Base-by-base conservation (phyloP, 2,797 vertebrate species). In the Etheostoma perlongum region DNA sequence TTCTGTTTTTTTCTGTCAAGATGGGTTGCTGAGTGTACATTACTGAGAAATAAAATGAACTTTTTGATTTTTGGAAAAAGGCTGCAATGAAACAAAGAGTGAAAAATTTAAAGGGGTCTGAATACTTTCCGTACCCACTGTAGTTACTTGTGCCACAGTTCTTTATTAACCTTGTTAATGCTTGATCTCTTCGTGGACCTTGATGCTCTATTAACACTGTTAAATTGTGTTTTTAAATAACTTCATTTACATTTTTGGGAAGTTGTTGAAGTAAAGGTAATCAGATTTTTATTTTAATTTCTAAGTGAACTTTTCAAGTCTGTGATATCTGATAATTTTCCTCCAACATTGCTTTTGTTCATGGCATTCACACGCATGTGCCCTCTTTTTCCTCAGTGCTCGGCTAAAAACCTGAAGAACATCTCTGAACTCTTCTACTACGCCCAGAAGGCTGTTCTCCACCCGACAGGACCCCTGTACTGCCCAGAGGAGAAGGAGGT, bases 361-460 rank as follows among this genome's bases (percentile, higher is more conserved):
- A 2, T 3, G 15, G 2, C 49, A 19, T 49, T 63, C 40, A 53
- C 48, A 42, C 14, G 49, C 13, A 16, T 14, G 0, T 67, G 3
- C 12, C 12, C 18, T 70, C 11, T 77, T 42, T 44, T 69, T 16
- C n/a, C 4, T 87, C 85, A 98, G 98, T 99, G 98, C 92, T 99
- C 98, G 87, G 98, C 98, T 67, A 99, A 99, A 96, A 99, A 99
- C 91, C 92, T 99, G 94, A 99, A 99, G 95, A 99, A 99, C 90
- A 99, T 99, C 91, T 99, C 98, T 1, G 98, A 99, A 90, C 94
- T 99, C 59, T 99, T 99, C 92, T 99, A 99, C 93, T 99, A 99
- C 12, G 98, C 98, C 57, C 98, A 99, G 93, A 99, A 99, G 91
- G 98, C 98, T 52, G 98, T 99, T 87, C 95, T 99, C 42, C 98